These are phyloP conservation scores for Epicauta chinensis DNA, from an alignment of 1,140 invertebrate genomes.

Conservation along the genomic window DNA sequence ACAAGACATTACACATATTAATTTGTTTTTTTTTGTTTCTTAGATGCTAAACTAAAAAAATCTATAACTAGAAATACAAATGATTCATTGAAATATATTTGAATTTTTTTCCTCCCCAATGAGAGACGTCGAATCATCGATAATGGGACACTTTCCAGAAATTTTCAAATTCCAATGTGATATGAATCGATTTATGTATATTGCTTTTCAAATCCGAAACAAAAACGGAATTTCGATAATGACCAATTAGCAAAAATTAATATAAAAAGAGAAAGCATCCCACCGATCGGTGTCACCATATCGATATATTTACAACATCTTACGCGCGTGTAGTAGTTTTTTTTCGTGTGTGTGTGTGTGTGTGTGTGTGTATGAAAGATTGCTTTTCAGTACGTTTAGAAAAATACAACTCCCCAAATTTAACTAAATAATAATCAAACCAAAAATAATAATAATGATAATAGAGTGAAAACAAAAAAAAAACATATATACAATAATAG, in stretches of 20 bases:
- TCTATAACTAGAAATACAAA: conserved; percentile 35
- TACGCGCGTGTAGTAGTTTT: too few species aligned
- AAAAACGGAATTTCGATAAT: too few species aligned
- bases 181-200: conserved; percentile 28
- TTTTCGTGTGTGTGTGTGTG: too few species aligned
- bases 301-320: too few species aligned
- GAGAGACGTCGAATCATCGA: background rate
- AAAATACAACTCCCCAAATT: too few species aligned
- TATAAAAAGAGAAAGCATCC: conserved; percentile 9
- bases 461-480: too few species aligned
- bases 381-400: too few species aligned
- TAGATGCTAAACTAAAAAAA: conserved; percentile 31
- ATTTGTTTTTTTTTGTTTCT: conserved; percentile 30
- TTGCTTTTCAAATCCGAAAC: too few species aligned
- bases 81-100: conserved; percentile 22
- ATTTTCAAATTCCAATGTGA: conserved; percentile 19
- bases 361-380: too few species aligned
- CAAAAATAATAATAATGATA: too few species aligned
- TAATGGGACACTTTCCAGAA: conserved; percentile 21
- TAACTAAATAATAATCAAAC: background rate
- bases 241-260: too few species aligned
- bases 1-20: conserved; percentile 41
- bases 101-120: background rate
- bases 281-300: background rate
- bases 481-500: too few species aligned